Conservation (phyloP, 1,140 invertebrate genomes). For the Lepidurus apus region DNA sequence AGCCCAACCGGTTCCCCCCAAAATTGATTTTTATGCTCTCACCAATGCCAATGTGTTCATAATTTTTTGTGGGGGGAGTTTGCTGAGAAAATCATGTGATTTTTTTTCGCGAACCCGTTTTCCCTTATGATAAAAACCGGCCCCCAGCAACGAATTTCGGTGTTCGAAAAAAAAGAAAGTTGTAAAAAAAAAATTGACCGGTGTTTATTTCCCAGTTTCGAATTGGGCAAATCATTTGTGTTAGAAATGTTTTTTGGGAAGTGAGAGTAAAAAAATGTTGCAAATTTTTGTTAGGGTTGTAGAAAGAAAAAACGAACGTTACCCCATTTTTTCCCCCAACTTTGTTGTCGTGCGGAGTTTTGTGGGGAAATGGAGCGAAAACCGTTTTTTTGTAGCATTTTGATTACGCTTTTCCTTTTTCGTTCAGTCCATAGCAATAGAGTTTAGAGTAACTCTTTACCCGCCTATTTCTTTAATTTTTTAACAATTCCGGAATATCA, state of each 20-base stretch:
- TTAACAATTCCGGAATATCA: neutral
- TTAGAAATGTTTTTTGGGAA: too few species aligned
- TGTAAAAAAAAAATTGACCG: neutral
- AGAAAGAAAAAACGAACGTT: neutral
- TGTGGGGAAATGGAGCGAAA: constrained; percentile 1
- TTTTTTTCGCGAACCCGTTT: neutral
- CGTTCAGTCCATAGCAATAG: constrained; percentile 15
- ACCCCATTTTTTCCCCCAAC: neutral
- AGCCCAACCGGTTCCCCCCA: neutral
- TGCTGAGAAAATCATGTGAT: too few species aligned
- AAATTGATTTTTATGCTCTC: neutral
- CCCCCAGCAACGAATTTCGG: constrained; percentile 13
- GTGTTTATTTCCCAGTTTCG: constrained; percentile 3
- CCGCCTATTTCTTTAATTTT: neutral
- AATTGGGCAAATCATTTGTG: too few species aligned
- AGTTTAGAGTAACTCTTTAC: constrained; percentile 19
- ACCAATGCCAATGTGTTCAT: constrained; percentile 11
- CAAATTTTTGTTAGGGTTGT: neutral
- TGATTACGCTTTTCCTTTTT: constrained; percentile 16
- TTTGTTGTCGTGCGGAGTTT: neutral
- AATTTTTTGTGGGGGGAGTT: neutral
- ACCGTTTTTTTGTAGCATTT: constrained; percentile 10
- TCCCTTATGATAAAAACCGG: neutral
- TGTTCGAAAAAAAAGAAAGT: neutral
- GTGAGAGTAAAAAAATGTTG: neutral